These are phyloP conservation scores for Trematocara nigrifrons DNA, from an alignment of 2,113 vertebrate genomes.

Conservation along the genomic window DNA sequence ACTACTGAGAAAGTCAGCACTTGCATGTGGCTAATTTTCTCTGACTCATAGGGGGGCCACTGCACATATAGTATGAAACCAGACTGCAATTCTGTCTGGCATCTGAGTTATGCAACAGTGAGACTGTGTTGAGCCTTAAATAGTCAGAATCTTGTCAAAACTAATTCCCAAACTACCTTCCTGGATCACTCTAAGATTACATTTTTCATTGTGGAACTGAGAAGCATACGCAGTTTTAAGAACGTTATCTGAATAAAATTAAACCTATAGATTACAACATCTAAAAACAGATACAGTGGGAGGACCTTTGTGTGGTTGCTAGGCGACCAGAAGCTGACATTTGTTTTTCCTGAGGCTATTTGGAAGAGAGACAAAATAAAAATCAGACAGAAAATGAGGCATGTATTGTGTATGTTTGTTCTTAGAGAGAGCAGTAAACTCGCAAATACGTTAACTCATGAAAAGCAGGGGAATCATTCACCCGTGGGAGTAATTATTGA, in stretches of 20 bases:
- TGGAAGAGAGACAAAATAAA: not conserved
- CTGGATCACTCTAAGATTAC: not conserved
- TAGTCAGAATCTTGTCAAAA: not conserved
- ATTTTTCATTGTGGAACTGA: not conserved
- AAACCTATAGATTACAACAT: constrained; percentile 4
- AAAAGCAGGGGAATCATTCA: constrained; percentile 41
- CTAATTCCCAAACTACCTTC: not conserved
- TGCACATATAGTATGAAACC: not conserved
- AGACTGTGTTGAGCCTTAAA: constrained; percentile 5
- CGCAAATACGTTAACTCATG: constrained; percentile 1
- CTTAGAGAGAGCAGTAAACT: constrained; percentile 1
- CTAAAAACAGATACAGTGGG: constrained; percentile 15
- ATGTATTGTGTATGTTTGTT: constrained; percentile 7
- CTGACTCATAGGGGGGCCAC: constrained; percentile 12
- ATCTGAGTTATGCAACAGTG: not conserved
- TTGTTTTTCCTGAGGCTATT: not conserved
- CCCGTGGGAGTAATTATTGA: constrained; percentile 64
- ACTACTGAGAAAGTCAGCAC: not conserved
- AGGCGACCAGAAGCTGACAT: constrained; percentile 30
- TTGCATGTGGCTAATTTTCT: constrained; percentile 28
- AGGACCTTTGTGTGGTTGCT: constrained; percentile 42
- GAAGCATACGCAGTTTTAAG: not conserved
- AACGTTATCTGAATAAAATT: not conserved
- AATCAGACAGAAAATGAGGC: not conserved
- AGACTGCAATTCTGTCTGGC: not conserved